These are phyloP conservation scores for Aldabrachelys gigantea DNA, from an alignment of 2,113 vertebrate genomes.

Conservation along the genomic window DNA sequence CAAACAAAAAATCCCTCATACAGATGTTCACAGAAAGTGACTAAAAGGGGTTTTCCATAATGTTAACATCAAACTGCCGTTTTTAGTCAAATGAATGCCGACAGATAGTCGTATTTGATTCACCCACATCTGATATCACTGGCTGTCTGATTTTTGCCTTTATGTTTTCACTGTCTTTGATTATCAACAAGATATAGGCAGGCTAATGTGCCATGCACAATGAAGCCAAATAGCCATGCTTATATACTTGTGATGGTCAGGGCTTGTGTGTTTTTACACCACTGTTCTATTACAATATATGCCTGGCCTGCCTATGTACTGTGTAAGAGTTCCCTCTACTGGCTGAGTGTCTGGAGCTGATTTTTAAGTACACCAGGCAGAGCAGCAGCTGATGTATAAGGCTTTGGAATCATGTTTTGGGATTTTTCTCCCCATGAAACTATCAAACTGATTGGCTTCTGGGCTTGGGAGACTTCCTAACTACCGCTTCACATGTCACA, in stretches of 20 bases:
- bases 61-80: neutral
- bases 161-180: neutral
- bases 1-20: neutral
- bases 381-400: neutral
- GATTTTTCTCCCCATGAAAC: neutral
- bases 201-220: neutral
- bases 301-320: slow-evolving; percentile 5
- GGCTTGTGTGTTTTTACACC: accelerated
- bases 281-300: neutral
- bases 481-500: neutral
- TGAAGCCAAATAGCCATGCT: neutral
- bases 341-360: slow-evolving; percentile 37
- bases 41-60: neutral
- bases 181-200: neutral
- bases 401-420: neutral
- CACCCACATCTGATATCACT: neutral
- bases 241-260: neutral
- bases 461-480: neutral
- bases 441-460: neutral
- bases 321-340: slow-evolving; percentile 66
- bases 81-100: neutral
- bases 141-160: neutral
- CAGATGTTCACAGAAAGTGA: neutral
- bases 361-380: neutral
- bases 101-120: neutral